Evolutionary conservation across 2,797 vertebrate genomes (phyloP), one percentile per base, ranked within the genome.

Genomic region (Petrocephalus schoutedeni): DNA sequence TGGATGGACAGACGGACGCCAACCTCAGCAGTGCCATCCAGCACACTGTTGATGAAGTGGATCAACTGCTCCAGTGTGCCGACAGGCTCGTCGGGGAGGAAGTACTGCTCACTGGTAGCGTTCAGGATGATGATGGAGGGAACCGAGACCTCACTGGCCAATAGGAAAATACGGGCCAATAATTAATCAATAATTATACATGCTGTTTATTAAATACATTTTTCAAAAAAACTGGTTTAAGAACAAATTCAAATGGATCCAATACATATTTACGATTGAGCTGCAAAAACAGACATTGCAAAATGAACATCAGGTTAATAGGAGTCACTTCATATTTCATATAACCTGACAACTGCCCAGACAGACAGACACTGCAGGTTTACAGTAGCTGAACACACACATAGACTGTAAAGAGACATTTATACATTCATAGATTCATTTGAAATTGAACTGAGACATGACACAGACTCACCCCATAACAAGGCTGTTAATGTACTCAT

Each of bases 81-180:
- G 12, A 97, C 94, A 32, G 95, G 93, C 91, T 96, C 96, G 6
- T 94, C 91, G 88, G 98, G 96, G 89, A 99, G 92, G 92, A 98
- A 99, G 96, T 99, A 99, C 89, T 99, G 97, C 90, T 99, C 98
- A 87, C 98, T 99, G 90, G 98, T 99, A 59, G 98, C 99, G 92
- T 99, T 99, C 92, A 99, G 93, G 89, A 99, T 97, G 92, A 99
- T 96, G 88, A 99, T 93, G 61, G 97, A 97, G 74, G 98, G 98
- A 88, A 98, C 94, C 0, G 93, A 92, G 93, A 99, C 93, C 87
- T 99, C 98, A 87, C 98, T 99, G 92, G 28, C 64, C 56, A 86
- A 86, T 77, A 59, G 61, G 1, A 90, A 89, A 12, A 88, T 28
- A n/a, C 77, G 45, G 3, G n/a, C 28, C 83, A 36, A 36, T 57